Base-by-base conservation (phyloP, 2,888 invertebrate genomes). In the Erebia epiphron region DNA sequence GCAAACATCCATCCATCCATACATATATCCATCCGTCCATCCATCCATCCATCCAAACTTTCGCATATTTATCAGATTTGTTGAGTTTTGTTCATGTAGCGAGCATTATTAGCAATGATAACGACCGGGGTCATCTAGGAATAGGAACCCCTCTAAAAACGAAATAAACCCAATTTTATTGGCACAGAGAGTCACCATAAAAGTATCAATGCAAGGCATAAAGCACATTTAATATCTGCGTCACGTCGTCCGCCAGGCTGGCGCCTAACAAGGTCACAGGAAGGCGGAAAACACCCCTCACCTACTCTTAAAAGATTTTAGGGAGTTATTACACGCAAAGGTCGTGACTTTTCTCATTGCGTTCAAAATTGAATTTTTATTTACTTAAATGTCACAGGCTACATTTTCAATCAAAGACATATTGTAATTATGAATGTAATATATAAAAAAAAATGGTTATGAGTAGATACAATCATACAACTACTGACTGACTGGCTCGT, bases 201-300 rank as follows among this genome's bases (percentile, higher is more conserved):
- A 61, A 18, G 61, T 61, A 61, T 18, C 46, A 10, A 54, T 18
- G 21, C 21, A 61, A 7, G 43, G 49, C 62, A 62, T 62, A 49
- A 62, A 61, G 49, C 66, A 56, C 61, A 58, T 70, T 68, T n/a
- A n/a, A 50, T 72, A 35, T 26, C 69, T 68, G 65, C 57, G 10
- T 35, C 58, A 49, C 64, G 75, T 50, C 73, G 73, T 61, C 74
- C 75, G 74, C 68, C 74, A 54, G 75, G 11, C 75, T 62, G 75
- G 75, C 75, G 75, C 75, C 75, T 35, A 14, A 10, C 65, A 74
- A 74, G 74, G 72, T 68, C 65, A 68, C 11, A 50, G 67, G 66
- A 73, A 67, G 73, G 68, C 74, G 73, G 75, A 68, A 35, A 54
- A 63, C 74, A 72, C 67, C 75, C 76, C 74, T 70, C 21, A 56